phyloP scores from a whole-genome alignment of 2,113 vertebrate genomes.

The Bungarus multicinctus region DNA sequence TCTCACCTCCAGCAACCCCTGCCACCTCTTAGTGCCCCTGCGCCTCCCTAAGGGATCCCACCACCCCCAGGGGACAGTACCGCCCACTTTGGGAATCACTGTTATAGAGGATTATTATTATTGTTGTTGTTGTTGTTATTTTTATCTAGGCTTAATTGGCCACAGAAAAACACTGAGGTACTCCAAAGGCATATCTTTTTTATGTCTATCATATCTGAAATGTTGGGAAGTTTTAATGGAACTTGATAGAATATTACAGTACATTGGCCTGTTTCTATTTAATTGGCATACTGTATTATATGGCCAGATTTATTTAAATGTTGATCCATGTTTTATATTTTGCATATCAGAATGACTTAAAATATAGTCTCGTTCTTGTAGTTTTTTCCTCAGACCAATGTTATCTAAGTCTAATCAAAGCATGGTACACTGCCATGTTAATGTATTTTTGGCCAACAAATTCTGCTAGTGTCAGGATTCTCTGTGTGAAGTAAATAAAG shows the following conservation, averaged over 20 bases:
- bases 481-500: not conserved
- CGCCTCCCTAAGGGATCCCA: too few relatives aligned
- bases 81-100: too few relatives aligned
- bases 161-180: not conserved
- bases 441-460: not conserved
- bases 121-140: too few relatives aligned
- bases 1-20: too few relatives aligned
- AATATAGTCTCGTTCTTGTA: not conserved
- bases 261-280: not conserved
- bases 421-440: not conserved
- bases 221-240: not conserved
- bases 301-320: not conserved
- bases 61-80: too few relatives aligned
- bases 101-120: not conserved
- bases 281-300: not conserved
- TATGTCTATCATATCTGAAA: not conserved
- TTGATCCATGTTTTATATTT: not conserved
- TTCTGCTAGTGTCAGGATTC: not conserved
- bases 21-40: too few relatives aligned
- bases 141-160: not conserved
- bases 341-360: not conserved
- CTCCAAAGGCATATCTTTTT: not conserved
- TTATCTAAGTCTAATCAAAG: not conserved
- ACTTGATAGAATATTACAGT: not conserved
- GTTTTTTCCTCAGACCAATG: not conserved